phyloP scores from a whole-genome alignment of 1,140 invertebrate species.

The Heliconius hewitsoni region DNA sequence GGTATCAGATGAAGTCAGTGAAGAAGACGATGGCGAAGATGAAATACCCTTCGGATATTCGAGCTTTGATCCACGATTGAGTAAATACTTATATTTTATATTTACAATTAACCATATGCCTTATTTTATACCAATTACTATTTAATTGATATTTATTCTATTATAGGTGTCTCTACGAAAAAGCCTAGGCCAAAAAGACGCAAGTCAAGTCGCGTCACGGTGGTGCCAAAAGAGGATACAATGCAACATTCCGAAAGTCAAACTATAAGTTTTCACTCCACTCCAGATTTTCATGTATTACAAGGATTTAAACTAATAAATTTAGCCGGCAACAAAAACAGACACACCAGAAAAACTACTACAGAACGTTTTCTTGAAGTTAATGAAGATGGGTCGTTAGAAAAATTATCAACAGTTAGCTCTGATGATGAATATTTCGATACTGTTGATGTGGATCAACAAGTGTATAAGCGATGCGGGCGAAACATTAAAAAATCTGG shows the following conservation, averaged over 20 bases:
- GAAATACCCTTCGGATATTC: constrained; percentile 58
- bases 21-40: constrained; percentile 45
- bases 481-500: constrained; percentile 33
- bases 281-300: constrained; percentile 69
- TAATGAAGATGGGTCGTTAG: constrained; percentile 40
- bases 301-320: constrained; percentile 71
- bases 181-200: not conserved
- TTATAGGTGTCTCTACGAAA: not conserved
- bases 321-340: constrained; percentile 57
- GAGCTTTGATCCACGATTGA: constrained; percentile 65
- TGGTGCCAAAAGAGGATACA: not conserved
- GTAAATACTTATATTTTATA: constrained; percentile 33
- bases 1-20: constrained; percentile 48
- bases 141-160: not conserved
- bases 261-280: constrained; percentile 54
- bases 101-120: no score
- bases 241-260: constrained; percentile 6
- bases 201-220: not conserved
- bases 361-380: constrained; percentile 43
- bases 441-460: constrained; percentile 38
- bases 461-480: constrained; percentile 57
- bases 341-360: constrained; percentile 48
- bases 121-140: no score
- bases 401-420: constrained; percentile 27
- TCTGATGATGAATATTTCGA: constrained; percentile 45